These are phyloP conservation scores for Odontomyia ornata DNA, from an alignment of 2,888 invertebrate genomes.

Conservation along the genomic window DNA sequence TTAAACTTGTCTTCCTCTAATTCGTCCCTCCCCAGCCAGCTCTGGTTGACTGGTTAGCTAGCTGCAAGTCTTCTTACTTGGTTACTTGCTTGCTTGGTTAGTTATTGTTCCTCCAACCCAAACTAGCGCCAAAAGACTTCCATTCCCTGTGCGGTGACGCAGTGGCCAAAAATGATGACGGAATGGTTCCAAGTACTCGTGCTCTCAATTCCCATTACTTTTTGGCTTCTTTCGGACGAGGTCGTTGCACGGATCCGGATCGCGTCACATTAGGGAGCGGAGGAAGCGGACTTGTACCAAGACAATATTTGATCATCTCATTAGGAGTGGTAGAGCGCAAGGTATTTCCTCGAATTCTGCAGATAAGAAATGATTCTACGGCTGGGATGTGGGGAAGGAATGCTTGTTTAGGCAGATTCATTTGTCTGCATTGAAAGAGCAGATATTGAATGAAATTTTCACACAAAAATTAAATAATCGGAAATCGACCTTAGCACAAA, in stretches of 20 bases:
- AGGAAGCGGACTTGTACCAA: not conserved
- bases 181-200: not conserved
- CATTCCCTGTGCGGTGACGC: no score
- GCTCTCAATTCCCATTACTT: no score
- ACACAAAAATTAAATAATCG: no score
- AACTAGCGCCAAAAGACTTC: no score
- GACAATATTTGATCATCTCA: not conserved
- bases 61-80: no score
- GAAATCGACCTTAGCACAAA: no score
- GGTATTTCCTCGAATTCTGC: not conserved
- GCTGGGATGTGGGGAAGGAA: not conserved
- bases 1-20: not conserved
- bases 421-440: not conserved
- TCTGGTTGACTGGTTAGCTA: no score
- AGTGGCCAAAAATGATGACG: not conserved
- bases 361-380: not conserved
- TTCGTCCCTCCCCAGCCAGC: not conserved
- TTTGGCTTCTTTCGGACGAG: not conserved
- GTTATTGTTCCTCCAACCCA: no score
- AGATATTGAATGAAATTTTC: no score
- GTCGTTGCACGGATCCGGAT: slow-evolving; percentile 7
- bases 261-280: not conserved
- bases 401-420: not conserved
- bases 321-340: not conserved
- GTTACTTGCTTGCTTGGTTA: no score